These are phyloP conservation scores for Drosophila paramelanica DNA, from an alignment of 2,888 invertebrate species.

Conservation along the genomic window DNA sequence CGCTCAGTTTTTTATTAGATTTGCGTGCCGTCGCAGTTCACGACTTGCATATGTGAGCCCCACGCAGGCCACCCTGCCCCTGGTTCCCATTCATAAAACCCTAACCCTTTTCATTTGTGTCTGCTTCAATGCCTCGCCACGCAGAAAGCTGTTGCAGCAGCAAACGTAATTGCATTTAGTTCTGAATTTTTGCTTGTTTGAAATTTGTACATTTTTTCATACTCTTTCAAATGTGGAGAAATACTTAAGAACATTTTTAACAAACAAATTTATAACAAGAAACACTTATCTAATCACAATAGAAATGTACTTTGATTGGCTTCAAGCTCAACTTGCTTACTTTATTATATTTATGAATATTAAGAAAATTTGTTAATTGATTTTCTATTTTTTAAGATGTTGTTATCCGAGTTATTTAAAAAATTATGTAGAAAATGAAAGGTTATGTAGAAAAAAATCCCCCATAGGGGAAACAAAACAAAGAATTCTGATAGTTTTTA, in stretches of 20 bases:
- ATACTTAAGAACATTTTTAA: not conserved
- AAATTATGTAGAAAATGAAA: no score
- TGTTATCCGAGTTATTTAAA: no score
- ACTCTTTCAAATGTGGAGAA: not conserved
- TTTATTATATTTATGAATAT: no score
- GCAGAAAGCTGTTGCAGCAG: slow-evolving; percentile 49
- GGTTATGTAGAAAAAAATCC: no score
- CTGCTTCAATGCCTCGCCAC: slow-evolving; percentile 1
- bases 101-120: slow-evolving; percentile 21
- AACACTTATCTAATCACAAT: not conserved
- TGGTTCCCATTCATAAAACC: not conserved
- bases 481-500: no score
- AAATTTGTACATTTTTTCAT: slow-evolving; percentile 38
- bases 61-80: not conserved
- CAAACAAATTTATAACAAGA: not conserved
- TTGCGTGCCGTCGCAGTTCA: slow-evolving; percentile 50
- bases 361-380: no score
- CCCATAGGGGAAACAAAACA: no score
- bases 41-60: slow-evolving; percentile 4
- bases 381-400: no score
- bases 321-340: no score
- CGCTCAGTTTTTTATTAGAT: slow-evolving; percentile 69
- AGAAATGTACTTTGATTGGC: not conserved
- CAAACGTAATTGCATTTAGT: slow-evolving; percentile 75
- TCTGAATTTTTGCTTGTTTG: slow-evolving; percentile 66